Evolutionary conservation across 2,113 vertebrate species (phyloP).

Genomic region (Stigmatopora argus): DNA sequence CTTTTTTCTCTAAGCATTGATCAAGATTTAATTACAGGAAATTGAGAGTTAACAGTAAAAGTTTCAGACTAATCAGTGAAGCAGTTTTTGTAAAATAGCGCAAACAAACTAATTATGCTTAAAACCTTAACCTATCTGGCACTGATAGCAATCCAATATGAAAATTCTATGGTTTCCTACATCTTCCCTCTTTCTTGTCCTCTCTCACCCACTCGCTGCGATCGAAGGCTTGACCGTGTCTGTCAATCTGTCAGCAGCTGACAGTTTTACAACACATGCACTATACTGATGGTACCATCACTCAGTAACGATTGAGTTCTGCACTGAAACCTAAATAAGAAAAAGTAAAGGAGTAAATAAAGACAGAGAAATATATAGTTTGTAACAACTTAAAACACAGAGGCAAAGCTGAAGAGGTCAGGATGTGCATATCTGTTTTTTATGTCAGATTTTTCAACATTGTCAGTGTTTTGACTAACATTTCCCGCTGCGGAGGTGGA

Average conservation of each 20-base stretch:
- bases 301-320: conserved; percentile 71
- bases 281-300: conserved; percentile 71
- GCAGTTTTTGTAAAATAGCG: neutral
- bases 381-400: conserved; percentile 10
- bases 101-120: neutral
- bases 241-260: conserved; percentile 75
- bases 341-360: conserved; percentile 31
- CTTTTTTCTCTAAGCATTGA: neutral
- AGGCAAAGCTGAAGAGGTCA: conserved; percentile 35
- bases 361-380: conserved; percentile 28
- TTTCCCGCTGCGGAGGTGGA: conserved; percentile 36
- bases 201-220: conserved; percentile 37
- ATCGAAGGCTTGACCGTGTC: conserved; percentile 68
- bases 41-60: neutral
- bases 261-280: conserved; percentile 80
- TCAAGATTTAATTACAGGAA: neutral
- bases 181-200: neutral
- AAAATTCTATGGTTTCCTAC: conserved; percentile 11
- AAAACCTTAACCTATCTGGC: neutral
- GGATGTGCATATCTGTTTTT: conserved; percentile 26
- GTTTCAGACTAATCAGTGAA: neutral
- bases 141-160: conserved; percentile 24
- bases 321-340: conserved; percentile 59
- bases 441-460: conserved; percentile 14
- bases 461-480: conserved; percentile 36